Base-by-base conservation (phyloP, 1,140 invertebrate species). In the Ceratina calcarata region DNA sequence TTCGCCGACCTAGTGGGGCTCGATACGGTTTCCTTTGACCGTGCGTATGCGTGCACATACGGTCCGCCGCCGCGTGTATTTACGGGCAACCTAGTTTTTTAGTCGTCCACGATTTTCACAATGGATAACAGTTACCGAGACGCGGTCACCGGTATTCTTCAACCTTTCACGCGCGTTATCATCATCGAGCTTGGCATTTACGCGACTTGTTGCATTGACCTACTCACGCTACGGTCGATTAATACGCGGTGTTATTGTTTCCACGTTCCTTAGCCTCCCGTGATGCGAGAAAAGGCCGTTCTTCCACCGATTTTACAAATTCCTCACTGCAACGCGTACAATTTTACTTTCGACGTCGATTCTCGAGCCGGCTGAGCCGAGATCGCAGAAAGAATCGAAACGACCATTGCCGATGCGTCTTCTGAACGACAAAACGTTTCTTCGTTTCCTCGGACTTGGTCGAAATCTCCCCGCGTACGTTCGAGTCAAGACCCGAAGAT, bases 141-240 rank as follows among this genome's bases (percentile, higher is more conserved):
- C 69, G 32, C 37, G 37, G 37, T 45, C 7, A 45, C 60, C 75
- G 72, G 76, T 85, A 82, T 86, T 88, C 86, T 76, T 88, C 87
- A 87, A 89, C 86, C 88, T 89, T 90, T 89, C 84, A 83, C 80
- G 78, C 80, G 78, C 69, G 86, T 89, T 88, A 90, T 84, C 85
- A 80, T 87, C 73, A 62, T 53, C 70, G 72, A 80, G 78, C 66
- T 78, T 82, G 82, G 80, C 85, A 84, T 86, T 89, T 89, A 81
- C 80, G 81, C 87, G 89, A 91, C 90, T 90, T 90, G 89, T 91
- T 91, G 90, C 90, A 91, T 90, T 91, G 90, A 88, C 86, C 80
- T 78, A 87, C 80, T 82, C 80, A 60, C 64, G 51, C 72, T 60
- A 45, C 24, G 66, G 67, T 16, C 75, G 81, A 85, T 86, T 78